These are phyloP conservation scores for Peromyscus attwateri DNA, from an alignment of 2,797 vertebrate species.

Conservation along the genomic window DNA sequence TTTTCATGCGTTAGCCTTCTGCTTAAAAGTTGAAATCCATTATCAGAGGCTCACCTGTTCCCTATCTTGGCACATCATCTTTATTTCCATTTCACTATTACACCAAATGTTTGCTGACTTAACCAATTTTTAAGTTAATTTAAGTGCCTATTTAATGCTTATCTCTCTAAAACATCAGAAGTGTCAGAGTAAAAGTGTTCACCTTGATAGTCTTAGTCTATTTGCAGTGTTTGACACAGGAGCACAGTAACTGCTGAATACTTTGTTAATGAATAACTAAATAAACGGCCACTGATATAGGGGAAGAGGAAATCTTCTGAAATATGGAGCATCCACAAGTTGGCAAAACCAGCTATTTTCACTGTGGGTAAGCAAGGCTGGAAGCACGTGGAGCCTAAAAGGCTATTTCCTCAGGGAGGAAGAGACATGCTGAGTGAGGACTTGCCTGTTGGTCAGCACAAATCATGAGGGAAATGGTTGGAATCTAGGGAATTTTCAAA, in stretches of 20 bases:
- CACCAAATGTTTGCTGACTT: not conserved
- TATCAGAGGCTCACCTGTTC: not conserved
- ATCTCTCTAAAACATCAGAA: not conserved
- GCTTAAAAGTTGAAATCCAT: not conserved
- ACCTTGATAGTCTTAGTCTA: not conserved
- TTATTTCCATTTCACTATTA: not conserved
- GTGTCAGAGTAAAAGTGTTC: not conserved
- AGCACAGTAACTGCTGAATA: not conserved
- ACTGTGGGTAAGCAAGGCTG: not conserved
- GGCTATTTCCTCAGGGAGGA: not conserved
- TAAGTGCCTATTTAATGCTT: not conserved
- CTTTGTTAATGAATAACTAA: not conserved
- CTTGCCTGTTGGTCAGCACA: not conserved
- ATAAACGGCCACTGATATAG: not conserved
- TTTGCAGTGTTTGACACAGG: not conserved
- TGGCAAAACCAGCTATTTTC: not conserved
- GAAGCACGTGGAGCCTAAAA: not conserved
- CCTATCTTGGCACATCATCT: not conserved
- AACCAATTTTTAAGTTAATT: not conserved
- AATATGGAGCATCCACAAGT: not conserved
- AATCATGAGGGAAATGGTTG: not conserved
- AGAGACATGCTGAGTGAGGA: too few relatives aligned
- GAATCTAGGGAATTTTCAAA: conserved; percentile 43
- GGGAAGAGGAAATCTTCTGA: not conserved
- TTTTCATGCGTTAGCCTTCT: not conserved